Evolutionary conservation across 2,113 vertebrate species (phyloP), one percentile per base, ranked within the genome.

Genomic region (Indri indri): DNA sequence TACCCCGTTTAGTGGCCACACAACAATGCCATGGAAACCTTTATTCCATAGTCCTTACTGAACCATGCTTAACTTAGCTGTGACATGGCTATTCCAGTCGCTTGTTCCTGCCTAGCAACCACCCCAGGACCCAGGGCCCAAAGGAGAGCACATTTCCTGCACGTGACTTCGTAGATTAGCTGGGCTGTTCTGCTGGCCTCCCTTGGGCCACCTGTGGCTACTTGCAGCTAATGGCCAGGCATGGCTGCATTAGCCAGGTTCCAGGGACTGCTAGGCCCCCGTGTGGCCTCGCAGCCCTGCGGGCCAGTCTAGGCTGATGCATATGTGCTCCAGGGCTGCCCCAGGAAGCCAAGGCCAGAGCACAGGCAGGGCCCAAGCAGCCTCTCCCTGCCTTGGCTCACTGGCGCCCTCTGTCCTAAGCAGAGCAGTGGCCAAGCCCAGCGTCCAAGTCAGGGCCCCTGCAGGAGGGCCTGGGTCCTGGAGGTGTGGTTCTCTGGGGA

Each of bases 181-280:
- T 0, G 0, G 5, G 22, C 30, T 0, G 0, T 10, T 3, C 50
- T 57, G 1, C 63, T 45, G 30, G 45, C 5, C 57, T 37, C 8
- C 0, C 9, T 8, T 1, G 1, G 4, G 27, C 6, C 37, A 37
- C 59, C 59, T 1, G 9, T 34, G 65, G 52, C 16, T 23, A 6
- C 66, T 34, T 65, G 25, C 42, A 22, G 32, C 42, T 20, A 42
- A 4, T 16, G 20, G 27, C 8, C 82, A 0, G 12, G 5, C 6
- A 25, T 10, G 14, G 25, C 5, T 18, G 25, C 0, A 2, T 63
- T 83, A 40, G 37, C 25, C 27, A 2, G 54, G 54, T 57, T 5
- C 54, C 54, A 57, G 54, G 54, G 16, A 57, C 16, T 14, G 18
- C 54, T 20, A 8, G 7, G 47, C 47, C 47, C 47, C 47, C 47